Percentiles rank a stretch among this genome's conserved stretches.
Conservation (phyloP, 1,140 invertebrate species). For the Philopotamus ludificatus region DNA sequence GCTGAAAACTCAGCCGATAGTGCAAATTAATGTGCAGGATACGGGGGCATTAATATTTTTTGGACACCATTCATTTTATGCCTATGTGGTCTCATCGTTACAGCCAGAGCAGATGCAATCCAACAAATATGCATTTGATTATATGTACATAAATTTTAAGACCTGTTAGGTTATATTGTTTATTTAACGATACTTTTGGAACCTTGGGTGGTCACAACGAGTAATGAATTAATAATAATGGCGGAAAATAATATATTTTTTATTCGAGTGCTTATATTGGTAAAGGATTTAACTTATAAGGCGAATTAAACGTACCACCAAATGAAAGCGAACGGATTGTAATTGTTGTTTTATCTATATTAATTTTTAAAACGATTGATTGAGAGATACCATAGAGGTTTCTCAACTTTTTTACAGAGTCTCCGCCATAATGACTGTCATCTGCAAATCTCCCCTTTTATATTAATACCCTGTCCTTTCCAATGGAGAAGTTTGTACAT, state of each 20-base stretch:
- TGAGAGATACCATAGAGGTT: too few species aligned
- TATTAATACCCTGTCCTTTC: too few species aligned
- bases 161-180: background rate
- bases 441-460: too few species aligned
- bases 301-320: background rate
- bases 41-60: background rate
- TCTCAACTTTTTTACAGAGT: too few species aligned
- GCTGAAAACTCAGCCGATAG: conserved; percentile 1
- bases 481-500: too few species aligned
- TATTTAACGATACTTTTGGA: background rate
- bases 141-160: background rate
- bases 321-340: background rate
- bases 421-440: too few species aligned
- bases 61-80: background rate
- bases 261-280: background rate
- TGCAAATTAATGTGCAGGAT: background rate
- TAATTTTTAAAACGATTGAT: too few species aligned
- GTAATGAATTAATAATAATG: background rate
- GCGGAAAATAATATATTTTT: background rate
- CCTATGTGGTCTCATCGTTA: background rate
- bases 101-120: too few species aligned
- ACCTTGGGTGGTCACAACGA: background rate
- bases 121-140: too few species aligned
- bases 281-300: background rate
- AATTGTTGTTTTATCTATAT: too few species aligned